Percentiles rank a stretch among this genome's conserved stretches.
phyloP scores from a whole-genome alignment of 2,113 vertebrate species.

The Calidris pugnax region DNA sequence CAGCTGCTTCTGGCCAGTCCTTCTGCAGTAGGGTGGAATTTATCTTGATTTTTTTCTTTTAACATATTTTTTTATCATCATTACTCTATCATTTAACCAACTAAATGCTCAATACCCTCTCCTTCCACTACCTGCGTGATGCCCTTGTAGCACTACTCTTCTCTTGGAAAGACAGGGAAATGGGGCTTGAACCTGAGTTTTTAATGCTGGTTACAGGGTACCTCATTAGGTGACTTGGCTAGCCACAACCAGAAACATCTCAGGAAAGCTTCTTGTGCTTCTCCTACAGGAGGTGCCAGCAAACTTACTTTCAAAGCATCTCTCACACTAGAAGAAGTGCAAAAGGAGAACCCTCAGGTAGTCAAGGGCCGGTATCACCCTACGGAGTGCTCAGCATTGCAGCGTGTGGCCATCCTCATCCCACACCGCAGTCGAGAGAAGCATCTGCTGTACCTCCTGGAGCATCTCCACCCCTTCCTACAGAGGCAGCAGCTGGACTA shows the following conservation, averaged over 20 bases:
- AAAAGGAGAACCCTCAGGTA: constrained; percentile 79
- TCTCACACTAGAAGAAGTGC: constrained; percentile 83
- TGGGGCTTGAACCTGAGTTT: not conserved
- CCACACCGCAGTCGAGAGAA: constrained; percentile 89
- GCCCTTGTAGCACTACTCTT: not conserved
- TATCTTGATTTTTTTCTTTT: not conserved
- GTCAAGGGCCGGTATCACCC: constrained; percentile 81
- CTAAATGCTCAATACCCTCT: not conserved
- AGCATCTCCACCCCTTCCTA: constrained; percentile 92
- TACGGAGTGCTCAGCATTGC: constrained; percentile 77
- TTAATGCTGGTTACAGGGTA: not conserved
- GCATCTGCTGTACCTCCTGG: constrained; percentile 89
- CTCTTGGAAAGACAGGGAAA: not conserved
- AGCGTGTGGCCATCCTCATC: constrained; percentile 90
- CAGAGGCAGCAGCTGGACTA: constrained; percentile 95
- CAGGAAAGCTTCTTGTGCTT: not conserved
- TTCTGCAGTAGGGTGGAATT: not conserved
- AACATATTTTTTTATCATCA: not conserved
- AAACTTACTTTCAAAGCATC: constrained; percentile 82
- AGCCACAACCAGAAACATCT: not conserved
- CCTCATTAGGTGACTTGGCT: not conserved
- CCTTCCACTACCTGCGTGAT: not conserved
- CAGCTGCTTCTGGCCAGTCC: not conserved
- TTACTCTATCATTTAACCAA: not conserved
- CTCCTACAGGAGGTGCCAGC: constrained; percentile 78